Percentiles rank a stretch among this genome's conserved stretches.
Evolutionary conservation across 2,888 invertebrate species (phyloP).

Genomic region (Sisyra terminalis): DNA sequence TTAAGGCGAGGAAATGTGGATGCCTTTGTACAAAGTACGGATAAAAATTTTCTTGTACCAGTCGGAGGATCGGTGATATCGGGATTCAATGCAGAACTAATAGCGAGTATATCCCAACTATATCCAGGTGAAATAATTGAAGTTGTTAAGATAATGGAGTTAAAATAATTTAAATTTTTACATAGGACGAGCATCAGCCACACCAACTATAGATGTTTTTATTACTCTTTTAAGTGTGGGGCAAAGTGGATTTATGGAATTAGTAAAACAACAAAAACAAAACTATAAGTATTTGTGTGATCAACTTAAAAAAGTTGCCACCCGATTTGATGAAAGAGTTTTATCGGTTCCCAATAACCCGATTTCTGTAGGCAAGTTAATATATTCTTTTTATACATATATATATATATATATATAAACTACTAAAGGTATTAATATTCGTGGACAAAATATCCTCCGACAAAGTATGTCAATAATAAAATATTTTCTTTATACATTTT

Average conservation of each 20-base stretch:
- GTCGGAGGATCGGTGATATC: constrained; percentile 69
- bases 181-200: constrained; percentile 51
- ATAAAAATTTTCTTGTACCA: constrained; percentile 72
- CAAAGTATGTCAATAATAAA: too few species aligned
- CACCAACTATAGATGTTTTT: constrained; percentile 55
- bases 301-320: constrained; percentile 35
- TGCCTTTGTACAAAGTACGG: constrained; percentile 66
- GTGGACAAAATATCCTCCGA: too few species aligned
- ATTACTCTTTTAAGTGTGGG: constrained; percentile 61
- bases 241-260: constrained; percentile 38
- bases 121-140: constrained; percentile 42
- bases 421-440: too few species aligned
- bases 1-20: constrained; percentile 50
- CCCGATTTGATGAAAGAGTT: constrained; percentile 37
- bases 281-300: constrained; percentile 42
- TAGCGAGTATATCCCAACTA: constrained; percentile 46
- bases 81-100: constrained; percentile 41
- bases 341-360: constrained; percentile 45
- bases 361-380: constrained; percentile 47
- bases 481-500: too few species aligned
- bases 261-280: constrained; percentile 40
- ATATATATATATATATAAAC: too few species aligned
- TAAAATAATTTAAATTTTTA: too few species aligned
- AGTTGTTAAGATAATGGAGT: background rate
- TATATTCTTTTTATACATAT: too few species aligned